Percentiles rank a stretch among this genome's conserved stretches.
These are phyloP conservation scores for Phrynocephalus guinanensis DNA, from an alignment of 2,797 vertebrate genomes.

Conservation along the genomic window DNA sequence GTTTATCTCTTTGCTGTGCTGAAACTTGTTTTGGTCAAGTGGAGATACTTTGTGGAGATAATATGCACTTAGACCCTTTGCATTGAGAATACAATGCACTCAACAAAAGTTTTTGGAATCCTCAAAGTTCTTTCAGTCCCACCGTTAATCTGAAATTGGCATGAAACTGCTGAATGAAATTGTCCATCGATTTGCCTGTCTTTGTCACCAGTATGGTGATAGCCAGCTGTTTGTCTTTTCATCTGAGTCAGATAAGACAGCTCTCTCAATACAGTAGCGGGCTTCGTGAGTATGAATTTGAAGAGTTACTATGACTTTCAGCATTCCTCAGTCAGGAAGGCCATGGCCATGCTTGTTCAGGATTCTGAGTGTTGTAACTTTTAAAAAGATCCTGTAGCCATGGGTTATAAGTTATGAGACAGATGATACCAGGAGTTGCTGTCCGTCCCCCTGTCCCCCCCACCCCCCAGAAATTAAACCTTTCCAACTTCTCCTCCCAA, in stretches of 20 bases:
- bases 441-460: no score
- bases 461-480: no score
- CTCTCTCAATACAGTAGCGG: not conserved
- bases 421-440: no score
- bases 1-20: slow-evolving; percentile 16
- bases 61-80: not conserved
- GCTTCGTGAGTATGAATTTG: not conserved
- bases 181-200: not conserved
- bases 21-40: slow-evolving; percentile 18
- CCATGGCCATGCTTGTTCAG: no score
- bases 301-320: no score
- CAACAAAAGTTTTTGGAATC: not conserved
- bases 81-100: not conserved
- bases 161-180: not conserved
- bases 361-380: no score
- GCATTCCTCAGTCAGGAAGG: no score
- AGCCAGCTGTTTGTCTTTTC: slow-evolving; percentile 14
- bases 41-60: not conserved
- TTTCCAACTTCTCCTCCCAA: no score
- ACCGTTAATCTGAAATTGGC: not conserved
- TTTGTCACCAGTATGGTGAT: slow-evolving; percentile 8
- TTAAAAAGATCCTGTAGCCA: not conserved
- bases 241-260: not conserved
- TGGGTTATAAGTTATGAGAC: no score
- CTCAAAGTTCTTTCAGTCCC: not conserved